A percentile compares a stretch with the other conserved stretches of the same genome.
These are phyloP conservation scores for Podilymbus podiceps DNA, from an alignment of 2,113 vertebrate species.

Conservation along the genomic window DNA sequence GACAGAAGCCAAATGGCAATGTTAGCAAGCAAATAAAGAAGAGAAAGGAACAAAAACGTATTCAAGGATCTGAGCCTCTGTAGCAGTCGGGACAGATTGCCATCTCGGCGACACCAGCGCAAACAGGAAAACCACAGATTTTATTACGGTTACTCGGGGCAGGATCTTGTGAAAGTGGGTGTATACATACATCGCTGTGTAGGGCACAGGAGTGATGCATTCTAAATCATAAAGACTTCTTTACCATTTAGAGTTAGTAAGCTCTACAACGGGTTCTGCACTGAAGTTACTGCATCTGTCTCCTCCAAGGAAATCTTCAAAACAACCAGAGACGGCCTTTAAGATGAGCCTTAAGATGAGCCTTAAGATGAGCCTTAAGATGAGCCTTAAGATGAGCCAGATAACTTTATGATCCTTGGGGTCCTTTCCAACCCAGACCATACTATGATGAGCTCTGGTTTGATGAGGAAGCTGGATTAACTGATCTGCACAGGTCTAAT, in stretches of 20 bases:
- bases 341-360: neutral
- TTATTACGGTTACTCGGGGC: neutral
- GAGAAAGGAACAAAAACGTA: accelerated
- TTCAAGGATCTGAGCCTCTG: neutral
- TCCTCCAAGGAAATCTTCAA: neutral
- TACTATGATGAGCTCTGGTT: neutral
- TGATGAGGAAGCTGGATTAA: neutral
- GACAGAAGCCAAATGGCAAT: neutral
- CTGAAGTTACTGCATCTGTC: accelerated
- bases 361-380: neutral
- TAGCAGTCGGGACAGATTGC: neutral
- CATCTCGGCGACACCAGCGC: neutral
- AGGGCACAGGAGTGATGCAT: accelerated
- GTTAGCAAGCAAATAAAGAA: neutral
- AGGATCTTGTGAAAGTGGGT: neutral
- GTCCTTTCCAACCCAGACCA: too few species aligned
- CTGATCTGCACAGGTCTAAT: neutral
- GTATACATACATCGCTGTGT: accelerated
- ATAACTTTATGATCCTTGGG: too few species aligned
- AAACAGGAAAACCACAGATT: neutral
- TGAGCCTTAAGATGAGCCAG: neutral
- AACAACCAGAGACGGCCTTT: neutral
- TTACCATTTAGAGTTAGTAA: neutral
- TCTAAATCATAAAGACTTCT: neutral
- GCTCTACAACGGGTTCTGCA: neutral